These are phyloP conservation scores for Pantelozetes paolii DNA, from an alignment of 2,888 invertebrate species.

Conservation along the genomic window DNA sequence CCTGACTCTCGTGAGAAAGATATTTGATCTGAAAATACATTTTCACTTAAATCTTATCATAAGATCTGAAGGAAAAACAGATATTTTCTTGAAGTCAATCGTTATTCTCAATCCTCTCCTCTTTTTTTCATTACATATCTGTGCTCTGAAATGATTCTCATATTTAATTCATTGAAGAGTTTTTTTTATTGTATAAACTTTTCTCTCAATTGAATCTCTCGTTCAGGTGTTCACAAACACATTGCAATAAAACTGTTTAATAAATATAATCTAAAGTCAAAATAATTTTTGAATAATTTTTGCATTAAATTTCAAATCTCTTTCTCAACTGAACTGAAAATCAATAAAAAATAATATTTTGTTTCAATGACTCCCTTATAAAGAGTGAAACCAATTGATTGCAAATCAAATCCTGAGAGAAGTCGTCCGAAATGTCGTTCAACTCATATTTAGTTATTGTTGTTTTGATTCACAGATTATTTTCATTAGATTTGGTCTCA, in stretches of 20 bases:
- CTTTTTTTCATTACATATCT: background rate
- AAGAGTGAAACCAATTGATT: background rate
- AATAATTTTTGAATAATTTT: conserved; percentile 4
- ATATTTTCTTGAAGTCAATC: background rate
- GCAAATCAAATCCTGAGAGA: background rate
- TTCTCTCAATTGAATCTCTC: background rate
- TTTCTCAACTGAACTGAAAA: background rate
- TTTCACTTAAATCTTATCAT: background rate
- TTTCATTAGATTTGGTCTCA: no score
- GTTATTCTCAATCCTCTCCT: background rate
- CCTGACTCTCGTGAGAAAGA: conserved; percentile 2
- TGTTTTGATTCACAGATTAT: no score
- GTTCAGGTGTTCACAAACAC: background rate
- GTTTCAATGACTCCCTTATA: background rate
- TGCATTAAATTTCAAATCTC: background rate
- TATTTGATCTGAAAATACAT: background rate
- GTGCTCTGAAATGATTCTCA: background rate
- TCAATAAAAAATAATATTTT: background rate
- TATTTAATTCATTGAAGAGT: conserved; percentile 21
- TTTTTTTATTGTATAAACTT: no score
- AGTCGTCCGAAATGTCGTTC: background rate
- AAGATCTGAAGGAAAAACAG: background rate
- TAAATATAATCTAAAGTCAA: background rate
- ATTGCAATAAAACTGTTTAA: background rate
- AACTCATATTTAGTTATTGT: no score